Conservation (phyloP, 2,113 vertebrate species). For the Emydura subglobosa region DNA sequence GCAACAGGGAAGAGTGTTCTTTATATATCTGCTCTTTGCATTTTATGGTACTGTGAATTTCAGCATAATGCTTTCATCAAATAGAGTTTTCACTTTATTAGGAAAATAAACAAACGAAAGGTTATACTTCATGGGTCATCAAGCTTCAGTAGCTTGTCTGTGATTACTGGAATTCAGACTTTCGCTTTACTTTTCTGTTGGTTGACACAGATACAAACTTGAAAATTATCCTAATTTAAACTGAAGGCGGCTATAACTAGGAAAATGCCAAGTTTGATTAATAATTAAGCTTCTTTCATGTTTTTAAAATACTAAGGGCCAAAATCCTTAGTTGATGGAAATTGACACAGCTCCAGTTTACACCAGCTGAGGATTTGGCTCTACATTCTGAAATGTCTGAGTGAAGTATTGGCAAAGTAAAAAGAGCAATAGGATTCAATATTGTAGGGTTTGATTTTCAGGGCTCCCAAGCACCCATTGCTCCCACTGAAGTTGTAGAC, state of each 20-base stretch:
- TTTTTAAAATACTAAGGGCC: fast-evolving
- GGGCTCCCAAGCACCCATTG: fast-evolving
- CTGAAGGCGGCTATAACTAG: background rate
- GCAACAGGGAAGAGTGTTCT: background rate
- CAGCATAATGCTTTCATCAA: background rate
- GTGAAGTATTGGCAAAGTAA: fast-evolving
- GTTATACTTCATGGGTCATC: background rate
- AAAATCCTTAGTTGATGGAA: fast-evolving
- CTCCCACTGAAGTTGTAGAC: background rate
- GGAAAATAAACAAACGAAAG: background rate
- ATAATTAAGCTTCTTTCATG: fast-evolving
- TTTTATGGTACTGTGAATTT: background rate
- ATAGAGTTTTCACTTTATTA: background rate
- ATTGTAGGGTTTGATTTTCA: fast-evolving
- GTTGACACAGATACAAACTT: background rate
- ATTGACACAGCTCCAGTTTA: background rate
- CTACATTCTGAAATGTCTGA: background rate
- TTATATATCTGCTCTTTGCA: background rate
- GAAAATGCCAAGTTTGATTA: background rate
- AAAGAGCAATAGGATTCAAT: fast-evolving
- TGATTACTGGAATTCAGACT: background rate
- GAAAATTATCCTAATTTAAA: background rate
- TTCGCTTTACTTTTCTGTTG: background rate
- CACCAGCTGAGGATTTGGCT: background rate
- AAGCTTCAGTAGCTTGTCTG: background rate